phyloP scores from a whole-genome alignment of 2,888 invertebrate species.

The Mythimna albipuncta region DNA sequence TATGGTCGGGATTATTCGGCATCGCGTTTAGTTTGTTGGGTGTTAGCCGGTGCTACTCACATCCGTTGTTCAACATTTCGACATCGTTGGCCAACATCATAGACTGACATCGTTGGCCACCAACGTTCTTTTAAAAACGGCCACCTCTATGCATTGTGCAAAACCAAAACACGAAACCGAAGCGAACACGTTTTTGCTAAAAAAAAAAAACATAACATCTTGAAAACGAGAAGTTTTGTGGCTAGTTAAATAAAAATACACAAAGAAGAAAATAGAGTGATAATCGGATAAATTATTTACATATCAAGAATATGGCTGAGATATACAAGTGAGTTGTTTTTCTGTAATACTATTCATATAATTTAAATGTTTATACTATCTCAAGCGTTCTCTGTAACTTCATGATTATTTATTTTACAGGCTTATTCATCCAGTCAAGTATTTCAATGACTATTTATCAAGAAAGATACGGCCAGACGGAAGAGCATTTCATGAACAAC shows the following conservation, averaged over 20 bases:
- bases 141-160: too few relatives aligned
- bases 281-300: slow-evolving; percentile 1
- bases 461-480: slow-evolving; percentile 95
- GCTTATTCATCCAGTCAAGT: slow-evolving; percentile 94
- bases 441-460: slow-evolving; percentile 93
- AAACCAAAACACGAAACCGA: background rate
- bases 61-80: too few relatives aligned
- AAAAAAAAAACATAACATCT: background rate
- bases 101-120: too few relatives aligned
- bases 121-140: too few relatives aligned
- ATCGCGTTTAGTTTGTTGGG: too few relatives aligned
- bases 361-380: background rate
- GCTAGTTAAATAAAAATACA: background rate
- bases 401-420: slow-evolving; percentile 81
- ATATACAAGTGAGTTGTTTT: slow-evolving; percentile 78
- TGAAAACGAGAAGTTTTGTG: background rate
- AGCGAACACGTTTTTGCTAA: slow-evolving; percentile 15
- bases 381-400: background rate
- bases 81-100: too few relatives aligned
- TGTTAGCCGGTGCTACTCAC: too few relatives aligned
- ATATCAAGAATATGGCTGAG: slow-evolving; percentile 76
- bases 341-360: too few relatives aligned
- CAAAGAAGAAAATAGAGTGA: background rate
- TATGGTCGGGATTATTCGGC: too few relatives aligned
- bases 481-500: slow-evolving; percentile 93